These are phyloP conservation scores for Andricus grossulariae DNA, from an alignment of 1,140 invertebrate species.

Conservation along the genomic window DNA sequence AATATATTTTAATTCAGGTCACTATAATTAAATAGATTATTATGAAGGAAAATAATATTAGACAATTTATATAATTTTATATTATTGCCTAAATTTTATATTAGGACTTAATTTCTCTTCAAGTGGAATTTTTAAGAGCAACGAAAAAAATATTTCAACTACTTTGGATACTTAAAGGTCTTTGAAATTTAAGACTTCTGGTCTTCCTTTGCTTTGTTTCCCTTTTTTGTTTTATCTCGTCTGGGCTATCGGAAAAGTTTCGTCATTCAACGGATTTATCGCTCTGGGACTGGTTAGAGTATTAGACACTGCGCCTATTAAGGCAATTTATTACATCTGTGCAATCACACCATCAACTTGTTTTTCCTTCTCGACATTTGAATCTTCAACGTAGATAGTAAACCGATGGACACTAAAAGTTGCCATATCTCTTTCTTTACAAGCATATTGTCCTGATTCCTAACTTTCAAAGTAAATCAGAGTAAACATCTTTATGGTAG, in stretches of 20 bases:
- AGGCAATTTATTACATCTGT: background rate
- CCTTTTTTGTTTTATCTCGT: slow-evolving; percentile 4
- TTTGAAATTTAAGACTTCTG: background rate
- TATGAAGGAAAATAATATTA: no score
- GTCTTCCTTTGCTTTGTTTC: background rate
- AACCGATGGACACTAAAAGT: background rate
- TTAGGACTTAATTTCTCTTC: background rate
- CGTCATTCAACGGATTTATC: background rate
- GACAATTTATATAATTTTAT: background rate
- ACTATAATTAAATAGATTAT: no score
- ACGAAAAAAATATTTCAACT: background rate
- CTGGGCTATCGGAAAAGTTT: background rate
- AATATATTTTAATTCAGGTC: no score
- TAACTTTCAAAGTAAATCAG: no score
- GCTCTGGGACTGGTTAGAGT: background rate
- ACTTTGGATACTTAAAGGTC: background rate
- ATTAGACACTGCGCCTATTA: background rate
- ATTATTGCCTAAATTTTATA: background rate
- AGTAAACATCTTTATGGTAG: no score
- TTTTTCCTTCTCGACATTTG: slow-evolving; percentile 14
- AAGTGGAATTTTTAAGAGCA: background rate
- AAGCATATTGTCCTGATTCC: slow-evolving; percentile 1
- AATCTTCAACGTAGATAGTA: background rate
- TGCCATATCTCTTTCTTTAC: background rate
- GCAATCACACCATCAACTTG: background rate